Conservation (phyloP, 2,888 invertebrate genomes). For the Cephus pulcher region DNA sequence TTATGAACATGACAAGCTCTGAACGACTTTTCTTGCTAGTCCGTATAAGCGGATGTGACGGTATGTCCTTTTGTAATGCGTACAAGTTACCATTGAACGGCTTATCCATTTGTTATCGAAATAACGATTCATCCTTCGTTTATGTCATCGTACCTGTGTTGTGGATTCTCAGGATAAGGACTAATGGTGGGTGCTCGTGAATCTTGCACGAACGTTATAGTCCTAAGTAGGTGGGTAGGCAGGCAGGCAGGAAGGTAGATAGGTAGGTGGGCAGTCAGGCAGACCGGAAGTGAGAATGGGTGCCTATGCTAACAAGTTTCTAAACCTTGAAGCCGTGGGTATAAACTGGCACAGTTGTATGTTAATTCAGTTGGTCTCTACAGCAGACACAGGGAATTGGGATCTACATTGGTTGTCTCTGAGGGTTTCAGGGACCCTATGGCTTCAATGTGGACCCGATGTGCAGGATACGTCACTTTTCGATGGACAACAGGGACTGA, state of each 20-base stretch:
- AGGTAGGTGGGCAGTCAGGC: neutral
- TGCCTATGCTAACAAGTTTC: neutral
- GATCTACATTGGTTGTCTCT: neutral
- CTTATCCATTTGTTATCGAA: neutral
- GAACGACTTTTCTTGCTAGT: neutral
- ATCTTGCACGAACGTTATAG: neutral
- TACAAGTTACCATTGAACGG: neutral
- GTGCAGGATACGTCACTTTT: neutral
- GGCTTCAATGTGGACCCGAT: neutral
- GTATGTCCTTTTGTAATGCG: neutral
- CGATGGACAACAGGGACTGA: neutral
- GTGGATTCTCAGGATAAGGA: neutral
- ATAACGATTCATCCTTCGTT: neutral
- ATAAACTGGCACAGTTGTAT: neutral
- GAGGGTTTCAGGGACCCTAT: neutral
- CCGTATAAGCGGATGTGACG: neutral
- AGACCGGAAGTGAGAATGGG: neutral
- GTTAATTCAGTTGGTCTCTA: neutral
- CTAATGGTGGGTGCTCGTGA: neutral
- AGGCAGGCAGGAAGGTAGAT: neutral
- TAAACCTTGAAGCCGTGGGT: neutral
- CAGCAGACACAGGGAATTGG: neutral
- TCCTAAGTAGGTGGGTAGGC: neutral
- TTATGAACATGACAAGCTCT: neutral
- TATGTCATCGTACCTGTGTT: neutral